phyloP scores from a whole-genome alignment of 2,113 vertebrate species.

The Blennius ocellaris region DNA sequence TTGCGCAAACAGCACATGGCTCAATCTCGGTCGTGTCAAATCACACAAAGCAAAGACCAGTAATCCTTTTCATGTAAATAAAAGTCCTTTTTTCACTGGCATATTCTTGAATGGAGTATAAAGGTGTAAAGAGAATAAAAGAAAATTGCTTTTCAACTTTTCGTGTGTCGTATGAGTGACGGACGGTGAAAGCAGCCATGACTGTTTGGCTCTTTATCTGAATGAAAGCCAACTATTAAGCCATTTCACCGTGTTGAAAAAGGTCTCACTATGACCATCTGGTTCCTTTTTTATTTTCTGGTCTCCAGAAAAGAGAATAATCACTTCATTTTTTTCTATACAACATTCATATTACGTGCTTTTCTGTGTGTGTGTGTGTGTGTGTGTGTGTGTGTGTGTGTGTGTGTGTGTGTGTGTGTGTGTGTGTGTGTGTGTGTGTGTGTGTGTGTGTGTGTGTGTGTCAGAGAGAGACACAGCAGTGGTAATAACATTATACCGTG shows the following conservation, averaged over 20 bases:
- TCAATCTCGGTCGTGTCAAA: slow-evolving; percentile 24
- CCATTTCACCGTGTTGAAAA: neutral
- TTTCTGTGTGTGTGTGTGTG: neutral
- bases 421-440: neutral
- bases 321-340: too few relatives aligned
- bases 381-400: slow-evolving; percentile 2
- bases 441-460: neutral
- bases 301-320: neutral
- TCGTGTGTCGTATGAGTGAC: neutral
- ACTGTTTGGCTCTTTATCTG: slow-evolving; percentile 2
- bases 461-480: slow-evolving; percentile 18
- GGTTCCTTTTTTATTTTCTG: neutral
- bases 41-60: slow-evolving; percentile 30
- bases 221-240: slow-evolving; percentile 6
- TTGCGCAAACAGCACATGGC: neutral
- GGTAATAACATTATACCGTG: slow-evolving; percentile 23
- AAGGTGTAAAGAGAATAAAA: neutral
- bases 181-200: slow-evolving; percentile 27
- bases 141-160: slow-evolving; percentile 1
- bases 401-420: neutral
- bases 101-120: slow-evolving; percentile 25
- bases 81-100: neutral
- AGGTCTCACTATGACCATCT: neutral
- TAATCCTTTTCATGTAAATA: neutral
- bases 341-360: neutral